Evolutionary conservation across 2,888 invertebrate species (phyloP).

Genomic region (Torymus auratus): DNA sequence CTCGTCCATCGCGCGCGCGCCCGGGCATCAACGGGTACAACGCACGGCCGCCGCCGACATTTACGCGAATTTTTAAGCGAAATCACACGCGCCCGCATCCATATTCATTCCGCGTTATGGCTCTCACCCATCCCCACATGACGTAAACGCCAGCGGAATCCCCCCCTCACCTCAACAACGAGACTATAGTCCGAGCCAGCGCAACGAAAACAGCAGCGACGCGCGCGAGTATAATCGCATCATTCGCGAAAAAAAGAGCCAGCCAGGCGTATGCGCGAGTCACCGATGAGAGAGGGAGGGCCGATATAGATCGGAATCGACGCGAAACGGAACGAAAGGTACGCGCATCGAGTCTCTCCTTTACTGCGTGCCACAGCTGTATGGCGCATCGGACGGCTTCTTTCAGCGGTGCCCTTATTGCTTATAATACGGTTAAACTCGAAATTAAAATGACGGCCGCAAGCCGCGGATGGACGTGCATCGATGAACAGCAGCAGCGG

Average conservation of each 20-base stretch:
- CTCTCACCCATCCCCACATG: too few species aligned
- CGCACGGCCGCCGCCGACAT: too few species aligned
- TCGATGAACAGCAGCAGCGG: constrained; percentile 71
- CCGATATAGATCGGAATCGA: constrained; percentile 45
- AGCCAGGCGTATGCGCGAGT: background rate
- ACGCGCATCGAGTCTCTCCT: constrained; percentile 5
- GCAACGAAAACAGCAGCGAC: too few species aligned
- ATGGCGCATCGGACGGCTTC: background rate
- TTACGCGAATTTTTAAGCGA: background rate
- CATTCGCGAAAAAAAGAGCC: too few species aligned
- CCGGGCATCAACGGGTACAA: too few species aligned
- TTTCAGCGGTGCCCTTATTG: too few species aligned
- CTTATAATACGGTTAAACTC: constrained; percentile 60
- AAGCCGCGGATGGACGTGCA: constrained; percentile 68
- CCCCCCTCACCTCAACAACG: too few species aligned
- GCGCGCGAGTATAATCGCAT: too few species aligned
- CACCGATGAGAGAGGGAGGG: background rate
- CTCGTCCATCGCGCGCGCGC: too few species aligned
- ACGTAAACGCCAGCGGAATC: too few species aligned
- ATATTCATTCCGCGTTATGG: too few species aligned
- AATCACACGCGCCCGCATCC: background rate
- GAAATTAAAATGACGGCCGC: constrained; percentile 71
- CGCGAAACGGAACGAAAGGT: constrained; percentile 40
- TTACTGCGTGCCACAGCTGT: background rate
- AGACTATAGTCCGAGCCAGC: too few species aligned